These are phyloP conservation scores for Machimus rusticus DNA, from an alignment of 2,888 invertebrate genomes.

Conservation along the genomic window DNA sequence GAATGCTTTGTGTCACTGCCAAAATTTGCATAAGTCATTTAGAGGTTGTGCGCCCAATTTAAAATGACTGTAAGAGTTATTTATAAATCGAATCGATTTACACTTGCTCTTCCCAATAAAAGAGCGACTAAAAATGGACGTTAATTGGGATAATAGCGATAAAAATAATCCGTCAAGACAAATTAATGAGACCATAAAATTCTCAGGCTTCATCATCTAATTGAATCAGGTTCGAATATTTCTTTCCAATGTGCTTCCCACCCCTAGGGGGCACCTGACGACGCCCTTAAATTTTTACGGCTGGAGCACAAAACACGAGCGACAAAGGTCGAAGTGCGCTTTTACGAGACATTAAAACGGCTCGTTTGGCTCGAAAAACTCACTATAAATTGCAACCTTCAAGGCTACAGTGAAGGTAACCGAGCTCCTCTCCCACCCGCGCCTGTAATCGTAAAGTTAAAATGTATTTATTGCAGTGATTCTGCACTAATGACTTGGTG, in stretches of 20 bases:
- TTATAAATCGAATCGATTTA: not conserved
- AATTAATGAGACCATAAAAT: constrained; percentile 14
- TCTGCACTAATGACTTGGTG: not conserved
- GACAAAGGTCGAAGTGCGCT: not conserved
- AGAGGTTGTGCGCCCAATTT: not conserved
- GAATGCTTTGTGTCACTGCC: not conserved
- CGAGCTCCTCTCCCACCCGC: not conserved
- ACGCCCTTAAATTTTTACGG: constrained; percentile 18
- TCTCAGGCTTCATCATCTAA: constrained; percentile 11
- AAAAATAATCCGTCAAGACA: not conserved
- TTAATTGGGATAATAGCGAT: not conserved
- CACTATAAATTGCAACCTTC: constrained; percentile 5
- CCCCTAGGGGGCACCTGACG: not conserved
- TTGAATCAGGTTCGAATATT: not conserved
- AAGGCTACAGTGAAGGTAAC: not conserved
- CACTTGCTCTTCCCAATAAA: not conserved
- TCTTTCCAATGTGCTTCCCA: not conserved
- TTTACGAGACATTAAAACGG: constrained; percentile 28
- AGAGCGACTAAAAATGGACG: not conserved
- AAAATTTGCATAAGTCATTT: not conserved
- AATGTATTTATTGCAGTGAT: not conserved
- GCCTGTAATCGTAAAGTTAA: not conserved
- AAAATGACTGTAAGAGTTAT: not conserved
- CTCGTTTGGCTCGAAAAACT: not conserved
- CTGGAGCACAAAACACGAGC: not conserved